Percentiles rank a stretch among this genome's conserved stretches.
Evolutionary conservation across 2,888 invertebrate genomes (phyloP).

Genomic region (Margaritifera margaritifera): DNA sequence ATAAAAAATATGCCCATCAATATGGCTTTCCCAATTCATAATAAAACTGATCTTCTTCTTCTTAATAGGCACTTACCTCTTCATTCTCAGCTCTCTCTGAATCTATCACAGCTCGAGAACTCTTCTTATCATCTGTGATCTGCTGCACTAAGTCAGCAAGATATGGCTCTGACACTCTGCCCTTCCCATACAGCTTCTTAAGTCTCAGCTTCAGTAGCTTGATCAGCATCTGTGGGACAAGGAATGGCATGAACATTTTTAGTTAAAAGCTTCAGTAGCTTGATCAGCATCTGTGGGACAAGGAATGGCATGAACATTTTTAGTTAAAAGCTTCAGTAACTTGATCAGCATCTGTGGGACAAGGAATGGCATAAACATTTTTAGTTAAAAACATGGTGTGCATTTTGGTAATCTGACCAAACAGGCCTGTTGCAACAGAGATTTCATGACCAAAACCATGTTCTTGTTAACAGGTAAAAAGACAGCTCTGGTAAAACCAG

Average conservation of each 20-base stretch:
- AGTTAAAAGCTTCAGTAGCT: slow-evolving; percentile 48
- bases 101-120: slow-evolving; percentile 47
- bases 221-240: slow-evolving; percentile 44
- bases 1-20: neutral
- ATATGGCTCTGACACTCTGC: slow-evolving; percentile 43
- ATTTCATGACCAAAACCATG: too few relatives aligned
- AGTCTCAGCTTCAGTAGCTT: slow-evolving; percentile 49
- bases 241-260: neutral
- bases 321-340: slow-evolving; percentile 48
- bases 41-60: neutral
- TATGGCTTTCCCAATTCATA: neutral
- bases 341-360: slow-evolving; percentile 47
- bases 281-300: slow-evolving; percentile 46
- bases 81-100: slow-evolving; percentile 54
- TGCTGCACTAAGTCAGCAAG: slow-evolving; percentile 53
- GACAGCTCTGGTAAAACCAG: too few relatives aligned
- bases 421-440: too few relatives aligned
- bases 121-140: slow-evolving; percentile 51
- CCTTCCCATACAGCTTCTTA: slow-evolving; percentile 51
- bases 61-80: slow-evolving; percentile 34
- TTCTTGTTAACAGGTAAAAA: too few relatives aligned
- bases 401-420: too few relatives aligned
- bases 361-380: neutral
- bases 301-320: neutral
- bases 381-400: too few relatives aligned